Percentiles rank a stretch among this genome's conserved stretches.
phyloP scores from a whole-genome alignment of 2,888 invertebrate genomes.

The Eupithecia vulgata region DNA sequence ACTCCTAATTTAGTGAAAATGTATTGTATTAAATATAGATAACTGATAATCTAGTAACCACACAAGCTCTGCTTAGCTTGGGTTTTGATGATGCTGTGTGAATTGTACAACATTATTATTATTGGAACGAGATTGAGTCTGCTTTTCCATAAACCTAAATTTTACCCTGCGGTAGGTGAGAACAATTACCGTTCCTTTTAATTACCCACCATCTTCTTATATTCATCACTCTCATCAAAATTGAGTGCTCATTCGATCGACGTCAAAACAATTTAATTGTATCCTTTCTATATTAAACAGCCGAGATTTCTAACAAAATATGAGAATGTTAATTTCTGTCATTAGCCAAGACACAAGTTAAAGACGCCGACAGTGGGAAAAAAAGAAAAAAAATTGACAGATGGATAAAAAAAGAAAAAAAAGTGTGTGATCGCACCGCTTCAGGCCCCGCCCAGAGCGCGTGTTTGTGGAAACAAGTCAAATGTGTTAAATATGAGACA shows the following conservation, averaged over 20 bases:
- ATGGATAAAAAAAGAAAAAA: conserved; percentile 55
- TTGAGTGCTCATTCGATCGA: conserved; percentile 42
- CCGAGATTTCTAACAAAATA: conserved; percentile 74
- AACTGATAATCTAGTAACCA: too few relatives aligned
- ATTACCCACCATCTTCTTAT: conserved; percentile 30
- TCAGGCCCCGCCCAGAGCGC: conserved; percentile 61
- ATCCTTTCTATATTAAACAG: conserved; percentile 55
- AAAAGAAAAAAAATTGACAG: conserved; percentile 55
- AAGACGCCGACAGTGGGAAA: conserved; percentile 71
- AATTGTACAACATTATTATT: too few relatives aligned
- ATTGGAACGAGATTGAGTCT: not conserved
- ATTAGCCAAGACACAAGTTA: conserved; percentile 73
- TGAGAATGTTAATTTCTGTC: conserved; percentile 80
- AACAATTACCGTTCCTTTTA: conserved; percentile 36
- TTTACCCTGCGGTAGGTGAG: conserved; percentile 34
- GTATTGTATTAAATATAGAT: too few relatives aligned
- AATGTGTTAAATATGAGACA: conserved; percentile 77
- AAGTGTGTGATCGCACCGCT: conserved; percentile 75
- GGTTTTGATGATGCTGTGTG: too few relatives aligned
- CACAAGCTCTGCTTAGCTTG: too few relatives aligned
- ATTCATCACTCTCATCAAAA: conserved; percentile 35
- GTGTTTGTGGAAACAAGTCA: conserved; percentile 79
- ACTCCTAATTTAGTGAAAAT: too few relatives aligned
- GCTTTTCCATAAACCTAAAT: not conserved
- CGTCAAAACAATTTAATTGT: conserved; percentile 69